Evolutionary conservation across 2,888 invertebrate genomes (phyloP).

Genomic region (Andrena bucephala): DNA sequence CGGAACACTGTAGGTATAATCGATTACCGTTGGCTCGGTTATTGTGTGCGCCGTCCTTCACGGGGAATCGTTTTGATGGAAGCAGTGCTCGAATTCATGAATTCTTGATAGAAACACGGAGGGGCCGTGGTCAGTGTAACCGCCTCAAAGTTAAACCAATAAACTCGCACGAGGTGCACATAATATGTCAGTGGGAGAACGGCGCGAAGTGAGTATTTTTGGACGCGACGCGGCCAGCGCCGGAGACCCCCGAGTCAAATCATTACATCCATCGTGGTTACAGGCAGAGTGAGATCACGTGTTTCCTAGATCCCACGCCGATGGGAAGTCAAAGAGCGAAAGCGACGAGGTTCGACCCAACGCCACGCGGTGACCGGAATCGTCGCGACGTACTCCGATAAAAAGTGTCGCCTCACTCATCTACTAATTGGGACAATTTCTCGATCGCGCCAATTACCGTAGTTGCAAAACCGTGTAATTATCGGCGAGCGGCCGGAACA

Average conservation of each 20-base stretch:
- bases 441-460: conserved; percentile 65
- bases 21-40: too few relatives aligned
- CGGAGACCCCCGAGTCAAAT: not conserved
- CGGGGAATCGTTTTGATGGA: not conserved
- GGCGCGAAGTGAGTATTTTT: conserved; percentile 41
- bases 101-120: conserved; percentile 57
- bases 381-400: conserved; percentile 45
- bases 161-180: conserved; percentile 40
- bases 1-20: too few relatives aligned
- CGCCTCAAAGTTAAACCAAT: conserved; percentile 54
- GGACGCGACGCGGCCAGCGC: conserved; percentile 10
- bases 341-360: too few relatives aligned
- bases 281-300: not conserved
- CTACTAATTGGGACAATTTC: conserved; percentile 66
- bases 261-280: not conserved
- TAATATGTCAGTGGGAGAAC: not conserved
- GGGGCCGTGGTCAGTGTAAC: conserved; percentile 40
- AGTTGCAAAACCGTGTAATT: conserved; percentile 65
- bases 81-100: not conserved
- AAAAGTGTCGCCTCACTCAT: conserved; percentile 57
- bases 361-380: too few relatives aligned
- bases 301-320: not conserved
- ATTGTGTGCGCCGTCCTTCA: not conserved
- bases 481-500: conserved; percentile 53
- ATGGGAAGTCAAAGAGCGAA: too few relatives aligned